Base-by-base conservation (phyloP, 1,140 invertebrate genomes). In the Drosophila obscura region DNA sequence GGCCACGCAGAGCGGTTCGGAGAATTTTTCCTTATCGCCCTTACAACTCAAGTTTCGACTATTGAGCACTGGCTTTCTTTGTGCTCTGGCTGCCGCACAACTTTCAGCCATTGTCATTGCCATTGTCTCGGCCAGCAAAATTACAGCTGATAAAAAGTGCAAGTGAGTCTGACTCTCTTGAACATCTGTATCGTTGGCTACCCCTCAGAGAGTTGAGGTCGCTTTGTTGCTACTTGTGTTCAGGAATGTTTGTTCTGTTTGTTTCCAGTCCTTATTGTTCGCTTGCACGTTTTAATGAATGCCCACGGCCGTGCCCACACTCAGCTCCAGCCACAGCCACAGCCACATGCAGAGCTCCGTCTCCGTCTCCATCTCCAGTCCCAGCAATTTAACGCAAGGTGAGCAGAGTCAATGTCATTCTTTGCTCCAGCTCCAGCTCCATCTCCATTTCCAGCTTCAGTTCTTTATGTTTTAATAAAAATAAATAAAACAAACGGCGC, bases 401-500 rank as follows among this genome's bases (percentile, higher is more conserved):
- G 81, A 78, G 68, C 83, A 89, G 77, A 88, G 83, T 88, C 83
- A 88, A 88, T 89, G 83, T 80, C 84, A 80, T 87, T 87, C 77
- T 72, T 73, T 53, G 46, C 55, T 64, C 44, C 60, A 66, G 63
- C 63, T 73, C 61, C 65, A 61, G 67, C 22, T 24, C 22, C 26
- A 7, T 7, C 19, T 19, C 19, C 16, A 16, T 26, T 7, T 69
- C 59, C 58, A 65, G 61, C 72, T 24, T 24, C 22, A 24, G 22
- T 67, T 80, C 80, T 88, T 88, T 88, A 89, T 88, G 83, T 89
- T 88, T 88, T 88, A 88, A 88, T 88, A 88, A 89, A 88, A 88
- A 89, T 89, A 88, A 88, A 88, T 88, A 88, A 88, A 88, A 81
- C 83, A 88, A 88, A 89, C 83, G 79, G 55, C 48, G 80, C 79